A percentile compares a stretch with the other conserved stretches of the same genome.
phyloP scores from a whole-genome alignment of 2,888 invertebrate species.

The Mycogona germanica region DNA sequence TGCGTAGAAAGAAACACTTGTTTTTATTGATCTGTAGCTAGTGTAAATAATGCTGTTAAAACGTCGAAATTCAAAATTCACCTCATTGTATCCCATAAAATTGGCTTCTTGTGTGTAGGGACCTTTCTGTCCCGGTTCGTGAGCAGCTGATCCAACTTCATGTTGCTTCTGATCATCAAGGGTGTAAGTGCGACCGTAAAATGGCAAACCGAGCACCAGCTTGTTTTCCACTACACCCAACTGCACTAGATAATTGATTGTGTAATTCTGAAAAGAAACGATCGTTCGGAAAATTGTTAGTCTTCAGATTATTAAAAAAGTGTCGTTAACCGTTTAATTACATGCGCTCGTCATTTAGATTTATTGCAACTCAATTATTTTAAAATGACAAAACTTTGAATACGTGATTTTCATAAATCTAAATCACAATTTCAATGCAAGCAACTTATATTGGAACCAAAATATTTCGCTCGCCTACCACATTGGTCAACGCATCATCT shows the following conservation, averaged over 20 bases:
- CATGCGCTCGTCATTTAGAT: too few species aligned
- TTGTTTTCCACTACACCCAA: slow-evolving; percentile 9
- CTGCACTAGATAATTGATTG: background rate
- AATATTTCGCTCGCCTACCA: background rate
- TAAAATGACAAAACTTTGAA: too few species aligned
- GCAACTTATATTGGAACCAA: too few species aligned
- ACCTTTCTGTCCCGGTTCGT: slow-evolving; percentile 39
- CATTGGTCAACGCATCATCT: background rate
- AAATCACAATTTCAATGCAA: slow-evolving; percentile 3
- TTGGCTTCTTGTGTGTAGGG: slow-evolving; percentile 66
- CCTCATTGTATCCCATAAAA: slow-evolving; percentile 81
- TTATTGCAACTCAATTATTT: too few species aligned
- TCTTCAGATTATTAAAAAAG: too few species aligned
- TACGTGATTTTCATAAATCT: too few species aligned
- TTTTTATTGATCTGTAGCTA: slow-evolving; percentile 6
- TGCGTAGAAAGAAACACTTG: too few species aligned
- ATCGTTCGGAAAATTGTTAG: background rate
- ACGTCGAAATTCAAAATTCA: too few species aligned
- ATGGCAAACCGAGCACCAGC: slow-evolving; percentile 7
- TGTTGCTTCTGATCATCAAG: slow-evolving; percentile 2
- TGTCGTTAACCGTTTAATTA: too few species aligned
- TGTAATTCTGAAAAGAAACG: slow-evolving; percentile 3
- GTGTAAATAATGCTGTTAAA: background rate
- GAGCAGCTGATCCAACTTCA: slow-evolving; percentile 4
- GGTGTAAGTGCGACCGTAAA: slow-evolving; percentile 14